Evolutionary conservation across 2,797 vertebrate species (phyloP).

Genomic region (Alosa sapidissima): DNA sequence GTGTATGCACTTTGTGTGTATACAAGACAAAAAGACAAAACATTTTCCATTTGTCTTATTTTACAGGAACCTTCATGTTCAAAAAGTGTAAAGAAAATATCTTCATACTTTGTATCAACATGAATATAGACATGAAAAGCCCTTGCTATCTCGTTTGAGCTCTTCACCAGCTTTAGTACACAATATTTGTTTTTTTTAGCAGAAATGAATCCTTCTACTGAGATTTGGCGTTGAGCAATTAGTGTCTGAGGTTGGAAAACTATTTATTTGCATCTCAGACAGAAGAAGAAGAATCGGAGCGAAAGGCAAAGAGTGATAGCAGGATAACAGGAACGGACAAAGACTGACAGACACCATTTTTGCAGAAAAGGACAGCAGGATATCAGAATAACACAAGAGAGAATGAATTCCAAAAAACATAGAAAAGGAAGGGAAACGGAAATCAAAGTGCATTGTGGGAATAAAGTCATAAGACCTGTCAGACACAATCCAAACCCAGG

Average conservation of each 20-base stretch:
- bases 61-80: not conserved
- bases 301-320: not conserved
- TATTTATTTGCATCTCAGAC: not conserved
- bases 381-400: not conserved
- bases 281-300: not conserved
- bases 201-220: not conserved
- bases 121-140: not conserved
- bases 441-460: not conserved
- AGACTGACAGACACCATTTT: not conserved
- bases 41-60: not conserved
- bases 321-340: not conserved
- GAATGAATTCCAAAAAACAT: not conserved
- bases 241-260: conserved; percentile 9
- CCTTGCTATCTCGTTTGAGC: not conserved
- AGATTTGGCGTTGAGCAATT: not conserved
- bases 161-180: not conserved
- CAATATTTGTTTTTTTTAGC: not conserved
- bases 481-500: not conserved
- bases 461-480: not conserved
- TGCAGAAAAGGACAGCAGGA: not conserved
- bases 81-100: not conserved
- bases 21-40: not conserved
- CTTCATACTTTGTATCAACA: not conserved
- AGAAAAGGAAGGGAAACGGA: not conserved
- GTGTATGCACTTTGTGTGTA: not conserved